Evolutionary conservation across 2,113 vertebrate genomes (phyloP).

Genomic region (Grallaria varia): DNA sequence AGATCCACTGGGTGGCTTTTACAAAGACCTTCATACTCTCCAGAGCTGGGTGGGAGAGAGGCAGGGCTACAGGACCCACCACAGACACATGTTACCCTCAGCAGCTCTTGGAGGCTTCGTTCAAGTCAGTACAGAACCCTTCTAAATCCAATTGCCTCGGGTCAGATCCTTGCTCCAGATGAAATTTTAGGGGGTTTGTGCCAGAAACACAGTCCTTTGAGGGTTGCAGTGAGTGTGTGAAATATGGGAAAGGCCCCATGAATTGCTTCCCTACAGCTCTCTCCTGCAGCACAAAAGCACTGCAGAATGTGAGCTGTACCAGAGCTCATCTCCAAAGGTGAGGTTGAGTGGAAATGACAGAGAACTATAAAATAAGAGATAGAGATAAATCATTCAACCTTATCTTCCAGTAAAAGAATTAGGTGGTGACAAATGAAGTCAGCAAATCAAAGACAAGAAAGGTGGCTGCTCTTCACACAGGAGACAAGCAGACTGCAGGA

Average conservation of each 20-base stretch:
- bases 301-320: background rate
- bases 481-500: background rate
- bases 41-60: background rate
- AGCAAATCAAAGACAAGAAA: background rate
- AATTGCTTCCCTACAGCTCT: background rate
- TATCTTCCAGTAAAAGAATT: background rate
- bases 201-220: background rate
- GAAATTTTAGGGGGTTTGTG: background rate
- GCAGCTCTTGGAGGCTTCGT: background rate
- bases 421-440: background rate
- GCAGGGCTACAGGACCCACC: background rate
- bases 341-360: background rate
- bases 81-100: background rate
- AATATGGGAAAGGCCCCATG: background rate
- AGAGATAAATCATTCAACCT: background rate
- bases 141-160: background rate
- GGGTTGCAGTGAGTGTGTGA: background rate
- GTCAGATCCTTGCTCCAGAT: background rate
- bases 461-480: background rate
- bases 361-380: background rate
- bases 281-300: background rate
- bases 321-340: background rate
- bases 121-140: background rate
- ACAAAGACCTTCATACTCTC: background rate
- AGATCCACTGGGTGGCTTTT: background rate